Conservation (phyloP, 2,888 invertebrate genomes). For the Drosophila greeni region DNA sequence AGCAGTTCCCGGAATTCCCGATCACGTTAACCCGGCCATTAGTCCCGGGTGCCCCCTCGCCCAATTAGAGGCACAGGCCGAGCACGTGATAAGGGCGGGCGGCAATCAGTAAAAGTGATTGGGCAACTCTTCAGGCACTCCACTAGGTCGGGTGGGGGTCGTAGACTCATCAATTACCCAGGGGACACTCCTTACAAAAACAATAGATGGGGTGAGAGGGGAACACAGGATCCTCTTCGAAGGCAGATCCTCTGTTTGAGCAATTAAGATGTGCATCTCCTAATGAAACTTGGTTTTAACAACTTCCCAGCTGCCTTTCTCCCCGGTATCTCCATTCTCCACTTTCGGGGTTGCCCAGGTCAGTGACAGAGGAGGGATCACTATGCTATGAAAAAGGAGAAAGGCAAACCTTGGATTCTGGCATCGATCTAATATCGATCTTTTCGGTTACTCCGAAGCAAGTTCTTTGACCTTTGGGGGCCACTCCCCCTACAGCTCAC, state of each 20-base stretch:
- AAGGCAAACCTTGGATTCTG: conserved; percentile 2
- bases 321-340: neutral
- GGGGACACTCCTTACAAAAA: conserved; percentile 32
- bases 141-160: conserved; percentile 16
- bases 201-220: conserved; percentile 22
- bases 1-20: conserved; percentile 17
- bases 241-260: conserved; percentile 28
- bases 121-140: conserved; percentile 16
- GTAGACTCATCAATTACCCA: conserved; percentile 50
- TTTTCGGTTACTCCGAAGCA: neutral
- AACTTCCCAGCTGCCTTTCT: conserved; percentile 2
- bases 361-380: conserved; percentile 2
- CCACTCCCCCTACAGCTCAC: neutral
- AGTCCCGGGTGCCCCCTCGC: neutral
- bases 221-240: conserved; percentile 29
- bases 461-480: conserved; percentile 11
- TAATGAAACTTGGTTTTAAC: conserved; percentile 17
- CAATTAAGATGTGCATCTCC: conserved; percentile 39
- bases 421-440: neutral
- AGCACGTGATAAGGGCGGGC: conserved; percentile 23
- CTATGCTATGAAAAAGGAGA: neutral
- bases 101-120: conserved; percentile 27
- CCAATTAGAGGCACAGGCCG: conserved; percentile 16
- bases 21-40: conserved; percentile 25
- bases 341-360: conserved; percentile 19